Evolutionary conservation across 1,140 invertebrate genomes (phyloP), one percentile per base, ranked within the genome.

Genomic region (Drosophila trapezifrons): DNA sequence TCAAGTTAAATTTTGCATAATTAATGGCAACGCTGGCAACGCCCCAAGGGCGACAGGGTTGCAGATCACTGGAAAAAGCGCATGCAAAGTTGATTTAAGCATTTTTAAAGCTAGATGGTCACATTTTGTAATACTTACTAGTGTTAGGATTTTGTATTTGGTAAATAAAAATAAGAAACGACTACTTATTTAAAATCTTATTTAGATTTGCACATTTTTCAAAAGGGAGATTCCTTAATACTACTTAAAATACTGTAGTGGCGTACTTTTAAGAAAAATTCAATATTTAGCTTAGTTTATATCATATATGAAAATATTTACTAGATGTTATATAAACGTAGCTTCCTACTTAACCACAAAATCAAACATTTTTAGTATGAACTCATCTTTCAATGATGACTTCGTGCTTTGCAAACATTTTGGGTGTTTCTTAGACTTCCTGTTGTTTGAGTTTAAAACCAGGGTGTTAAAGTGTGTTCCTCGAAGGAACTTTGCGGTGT

Each of bases 1-100:
- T 87, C 83, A 87, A 79, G 63, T 86, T 77, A 64, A 89, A 87
- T 86, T 54, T 86, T 83, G 80, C 67, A 80, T 86, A 86, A 86
- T 86, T 86, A 86, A 86, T 83, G 84, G 71, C 74, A 85, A 75
- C 32, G 46, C 49, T 63, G 59, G 65, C 49, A 52, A 51, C 74
- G 51, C 63, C 51, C 56, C 20, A 43, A 38, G 71, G 64, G 56
- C 10, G 25, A 13, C 20, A 71, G 64, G 18, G 42, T 40, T 69
- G 64, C 67, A 70, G 42, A 13, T 32, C 25, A 20, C 27, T 20
- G 17, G 4, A 43, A 56, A 9, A 62, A 20, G 25, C 4, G 22
- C 8, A 35, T 35, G 51, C 18, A 12, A 10, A 32, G 32, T 38
- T 54, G 13, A 10, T n/a, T 37, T 20, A 22, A 37, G 29, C 7